phyloP scores from a whole-genome alignment of 2,888 invertebrate genomes.

The Limnephilus marmoratus region DNA sequence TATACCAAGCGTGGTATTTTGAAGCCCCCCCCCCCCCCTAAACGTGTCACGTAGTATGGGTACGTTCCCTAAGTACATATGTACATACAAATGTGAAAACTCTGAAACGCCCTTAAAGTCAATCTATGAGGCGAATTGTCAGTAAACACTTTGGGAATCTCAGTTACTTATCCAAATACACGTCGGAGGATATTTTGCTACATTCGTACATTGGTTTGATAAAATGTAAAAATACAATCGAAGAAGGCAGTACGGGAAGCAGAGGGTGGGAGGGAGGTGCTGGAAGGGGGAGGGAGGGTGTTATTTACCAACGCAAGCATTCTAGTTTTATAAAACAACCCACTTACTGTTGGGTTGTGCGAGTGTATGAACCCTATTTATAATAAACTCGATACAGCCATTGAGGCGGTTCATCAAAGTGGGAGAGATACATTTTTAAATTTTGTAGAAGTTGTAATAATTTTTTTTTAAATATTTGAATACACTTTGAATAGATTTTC shows the following conservation, averaged over 20 bases:
- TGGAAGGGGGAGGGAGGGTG: slow-evolving; percentile 34
- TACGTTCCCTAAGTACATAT: no score
- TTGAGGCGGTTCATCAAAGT: background rate
- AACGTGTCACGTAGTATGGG: no score
- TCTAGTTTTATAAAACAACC: slow-evolving; percentile 43
- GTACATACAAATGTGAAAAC: background rate
- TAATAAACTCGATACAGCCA: slow-evolving; percentile 49
- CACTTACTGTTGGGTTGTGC: slow-evolving; percentile 39
- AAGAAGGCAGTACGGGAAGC: slow-evolving; percentile 39
- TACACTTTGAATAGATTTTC: background rate
- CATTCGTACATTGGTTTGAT: slow-evolving; percentile 64
- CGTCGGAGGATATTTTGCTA: slow-evolving; percentile 59
- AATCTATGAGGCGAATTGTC: background rate
- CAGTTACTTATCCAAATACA: slow-evolving; percentile 55
- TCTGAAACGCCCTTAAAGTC: background rate
- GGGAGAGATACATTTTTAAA: background rate
- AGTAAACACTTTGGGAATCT: slow-evolving; percentile 50
- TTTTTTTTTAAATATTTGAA: no score
- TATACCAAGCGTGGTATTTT: no score
- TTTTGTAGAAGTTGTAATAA: background rate
- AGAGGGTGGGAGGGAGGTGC: background rate
- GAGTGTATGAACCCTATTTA: slow-evolving; percentile 50
- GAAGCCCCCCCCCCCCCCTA: no score
- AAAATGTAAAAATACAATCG: slow-evolving; percentile 65
- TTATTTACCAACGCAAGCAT: slow-evolving; percentile 41